Conservation (phyloP, 1,140 invertebrate genomes). For the Rhyzopertha dominica region DNA sequence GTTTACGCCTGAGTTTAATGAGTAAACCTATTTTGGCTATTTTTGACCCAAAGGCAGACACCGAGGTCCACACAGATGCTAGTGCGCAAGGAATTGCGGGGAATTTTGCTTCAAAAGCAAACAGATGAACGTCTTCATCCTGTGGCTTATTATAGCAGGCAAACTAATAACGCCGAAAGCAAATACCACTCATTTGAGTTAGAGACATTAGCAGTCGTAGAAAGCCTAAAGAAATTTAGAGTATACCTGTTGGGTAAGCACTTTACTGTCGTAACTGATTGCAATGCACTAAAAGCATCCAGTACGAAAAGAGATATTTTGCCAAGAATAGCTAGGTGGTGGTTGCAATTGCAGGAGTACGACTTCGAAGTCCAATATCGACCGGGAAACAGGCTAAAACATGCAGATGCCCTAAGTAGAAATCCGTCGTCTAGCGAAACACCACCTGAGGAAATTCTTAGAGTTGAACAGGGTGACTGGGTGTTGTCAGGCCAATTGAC, state of each 20-base stretch:
- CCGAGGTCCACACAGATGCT: constrained; percentile 41
- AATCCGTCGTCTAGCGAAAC: constrained; percentile 14
- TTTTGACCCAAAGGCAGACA: no score
- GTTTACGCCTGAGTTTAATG: constrained; percentile 30
- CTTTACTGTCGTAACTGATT: constrained; percentile 31
- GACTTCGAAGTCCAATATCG: constrained; percentile 33
- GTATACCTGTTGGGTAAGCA: constrained; percentile 21
- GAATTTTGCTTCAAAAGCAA: constrained; percentile 38
- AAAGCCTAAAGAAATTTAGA: constrained; percentile 22
- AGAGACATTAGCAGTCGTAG: constrained; percentile 22
- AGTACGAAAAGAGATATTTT: constrained; percentile 27
- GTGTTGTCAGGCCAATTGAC: constrained; percentile 19
- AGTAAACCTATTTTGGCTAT: no score
- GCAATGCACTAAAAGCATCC: constrained; percentile 24
- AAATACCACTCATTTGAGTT: constrained; percentile 43
- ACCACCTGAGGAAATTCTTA: neutral
- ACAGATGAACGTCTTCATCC: constrained; percentile 9
- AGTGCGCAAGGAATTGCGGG: constrained; percentile 29
- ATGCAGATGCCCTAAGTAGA: constrained; percentile 37
- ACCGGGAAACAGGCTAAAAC: constrained; percentile 29
- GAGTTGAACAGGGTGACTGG: constrained; percentile 17
- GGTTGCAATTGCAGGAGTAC: constrained; percentile 30
- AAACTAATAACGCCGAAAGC: constrained; percentile 28
- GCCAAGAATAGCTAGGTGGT: constrained; percentile 37
- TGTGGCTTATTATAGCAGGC: constrained; percentile 22